A percentile compares a stretch with the other conserved stretches of the same genome.
Evolutionary conservation across 1,140 invertebrate species (phyloP).

Genomic region (Metaphire vulgaris): DNA sequence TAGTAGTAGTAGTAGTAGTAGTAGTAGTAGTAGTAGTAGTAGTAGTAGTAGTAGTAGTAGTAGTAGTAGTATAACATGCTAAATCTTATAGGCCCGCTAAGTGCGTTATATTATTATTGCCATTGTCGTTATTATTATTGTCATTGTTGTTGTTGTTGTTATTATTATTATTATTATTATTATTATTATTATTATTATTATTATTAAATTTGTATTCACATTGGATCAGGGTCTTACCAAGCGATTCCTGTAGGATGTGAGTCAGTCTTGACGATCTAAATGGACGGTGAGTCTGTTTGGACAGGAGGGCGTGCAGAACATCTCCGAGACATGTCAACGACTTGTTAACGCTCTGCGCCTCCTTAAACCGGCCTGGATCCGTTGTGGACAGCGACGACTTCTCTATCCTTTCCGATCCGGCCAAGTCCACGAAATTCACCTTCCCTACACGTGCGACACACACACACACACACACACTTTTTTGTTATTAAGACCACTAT

Average conservation of each 20-base stretch:
- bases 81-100: no score
- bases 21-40: no score
- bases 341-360: conserved; percentile 4
- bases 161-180: conserved; percentile 4
- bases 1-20: no score
- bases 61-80: no score
- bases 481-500: no score
- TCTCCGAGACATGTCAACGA: conserved; percentile 14
- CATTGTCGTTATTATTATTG: background rate
- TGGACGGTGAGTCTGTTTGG: conserved; percentile 11
- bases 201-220: background rate
- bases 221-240: background rate
- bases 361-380: conserved; percentile 14
- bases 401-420: conserved; percentile 78
- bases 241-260: conserved; percentile 13
- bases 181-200: background rate
- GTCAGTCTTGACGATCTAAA: conserved; percentile 11
- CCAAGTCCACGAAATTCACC: conserved; percentile 87
- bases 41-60: no score
- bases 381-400: background rate
- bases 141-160: background rate
- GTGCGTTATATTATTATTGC: background rate
- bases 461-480: no score
- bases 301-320: conserved; percentile 10
- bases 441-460: conserved; percentile 60